A percentile compares a stretch with the other conserved stretches of the same genome.
Conservation (phyloP, 2,797 vertebrate genomes). For the Rhinichthys osculus region DNA sequence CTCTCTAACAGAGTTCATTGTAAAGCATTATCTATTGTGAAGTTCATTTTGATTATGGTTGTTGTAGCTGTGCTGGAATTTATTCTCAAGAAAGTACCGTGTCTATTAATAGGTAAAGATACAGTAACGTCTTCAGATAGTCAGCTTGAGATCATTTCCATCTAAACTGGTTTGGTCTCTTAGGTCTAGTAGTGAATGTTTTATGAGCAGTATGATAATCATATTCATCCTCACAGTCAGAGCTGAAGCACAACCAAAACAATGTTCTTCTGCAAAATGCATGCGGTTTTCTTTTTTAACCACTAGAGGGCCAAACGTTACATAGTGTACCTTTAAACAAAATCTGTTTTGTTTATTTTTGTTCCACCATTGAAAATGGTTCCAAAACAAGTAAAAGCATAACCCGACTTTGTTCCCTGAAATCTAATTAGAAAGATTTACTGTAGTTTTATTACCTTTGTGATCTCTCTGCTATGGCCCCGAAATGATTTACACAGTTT, state of each 20-base stretch:
- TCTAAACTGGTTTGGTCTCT: too few relatives aligned
- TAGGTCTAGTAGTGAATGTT: too few relatives aligned
- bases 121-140: too few relatives aligned
- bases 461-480: slow-evolving; percentile 90
- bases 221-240: neutral
- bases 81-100: too few relatives aligned
- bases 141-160: too few relatives aligned
- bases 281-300: neutral
- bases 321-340: neutral
- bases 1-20: neutral
- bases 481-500: slow-evolving; percentile 82
- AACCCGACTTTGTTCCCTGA: neutral
- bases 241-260: neutral
- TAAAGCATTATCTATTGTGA: neutral
- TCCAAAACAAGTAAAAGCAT: neutral
- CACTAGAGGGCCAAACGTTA: neutral
- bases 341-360: neutral
- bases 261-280: neutral
- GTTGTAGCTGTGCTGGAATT: too few relatives aligned
- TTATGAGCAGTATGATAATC: too few relatives aligned
- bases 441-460: slow-evolving; percentile 83
- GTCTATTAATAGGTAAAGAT: too few relatives aligned
- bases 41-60: neutral
- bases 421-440: neutral
- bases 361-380: neutral